Evolutionary conservation across 2,888 invertebrate species (phyloP).

Genomic region (Epirrita christyi): DNA sequence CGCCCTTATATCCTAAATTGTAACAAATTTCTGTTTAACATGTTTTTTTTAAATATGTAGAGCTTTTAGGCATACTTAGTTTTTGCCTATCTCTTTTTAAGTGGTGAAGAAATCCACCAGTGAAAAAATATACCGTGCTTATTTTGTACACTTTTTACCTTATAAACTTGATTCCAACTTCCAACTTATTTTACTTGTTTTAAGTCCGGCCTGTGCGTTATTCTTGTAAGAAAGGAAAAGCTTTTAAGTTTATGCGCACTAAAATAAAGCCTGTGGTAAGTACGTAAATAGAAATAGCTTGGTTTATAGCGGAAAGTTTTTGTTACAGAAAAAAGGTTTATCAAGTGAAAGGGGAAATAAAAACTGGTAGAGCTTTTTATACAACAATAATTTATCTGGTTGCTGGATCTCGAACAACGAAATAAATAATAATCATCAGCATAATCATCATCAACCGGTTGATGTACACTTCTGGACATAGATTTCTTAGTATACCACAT

Average conservation of each 20-base stretch:
- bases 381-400: neutral
- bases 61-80: no score
- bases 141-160: neutral
- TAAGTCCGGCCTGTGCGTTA: constrained; percentile 2
- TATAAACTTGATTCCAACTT: neutral
- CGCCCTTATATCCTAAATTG: no score
- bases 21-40: no score
- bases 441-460: no score
- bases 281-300: constrained; percentile 29
- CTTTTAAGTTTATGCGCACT: constrained; percentile 33
- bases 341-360: neutral
- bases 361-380: constrained; percentile 1
- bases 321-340: constrained; percentile 14
- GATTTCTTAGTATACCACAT: no score
- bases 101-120: no score
- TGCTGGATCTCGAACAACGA: no score
- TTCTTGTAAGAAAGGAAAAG: constrained; percentile 25
- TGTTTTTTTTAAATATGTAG: no score
- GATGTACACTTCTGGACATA: no score
- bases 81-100: no score
- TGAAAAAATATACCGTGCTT: no score
- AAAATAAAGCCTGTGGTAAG: constrained; percentile 26
- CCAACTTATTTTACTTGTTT: constrained; percentile 3
- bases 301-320: constrained; percentile 21
- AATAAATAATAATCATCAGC: no score